Base-by-base conservation (phyloP, 92 coral and sea anemone genomes). In the Parazoanthus atlanticus region DNA sequence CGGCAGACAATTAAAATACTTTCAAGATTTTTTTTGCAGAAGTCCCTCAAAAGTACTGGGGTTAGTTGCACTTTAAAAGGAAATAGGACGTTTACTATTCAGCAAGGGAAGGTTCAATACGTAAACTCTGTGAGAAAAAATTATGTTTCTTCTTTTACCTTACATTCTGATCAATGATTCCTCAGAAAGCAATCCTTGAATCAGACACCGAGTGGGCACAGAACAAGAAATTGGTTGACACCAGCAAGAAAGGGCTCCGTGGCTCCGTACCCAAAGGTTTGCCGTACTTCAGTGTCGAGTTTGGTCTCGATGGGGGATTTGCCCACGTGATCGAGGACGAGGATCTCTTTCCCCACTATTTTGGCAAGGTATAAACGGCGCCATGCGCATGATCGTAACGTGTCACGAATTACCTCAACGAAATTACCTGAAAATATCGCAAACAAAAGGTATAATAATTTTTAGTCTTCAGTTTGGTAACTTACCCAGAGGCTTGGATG, bases 221-320 rank as follows among this genome's bases (percentile, higher is more conserved):
- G 85, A 97, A 97, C 93, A 94, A 93, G 88, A 95, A 92, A 76
- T 85, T 97, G 70, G 88, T 97, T 29, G 99, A 97, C 74, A 97
- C 99, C 13, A 91, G 95, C 64, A 90, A 95, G 84, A 97, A 95
- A 91, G 95, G 96, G 23, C 90, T 97, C 15, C 93, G 97, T 6
- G 93, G 93, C 0, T 90, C 97, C 11, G 75, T 97, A 17, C 99
- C 99, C 29, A 97, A 90, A 80, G 99, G 99, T 0, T 79, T 97
- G 70, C 99, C 99, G 1, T 97, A 94, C 92, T 97, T 97, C 88
- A 94, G 94, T 82, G 99, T 95, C 21, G 99, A 97, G 93, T 97
- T 97, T 90, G 99, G 97, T 28, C 80, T 97, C 58, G 99, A 97
- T 88, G 99, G 99, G 29, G 99, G 99, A 84, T 97, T 95, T 92